Evolutionary conservation across 2,113 vertebrate species (phyloP).

Genomic region (Kryptolebias marmoratus): DNA sequence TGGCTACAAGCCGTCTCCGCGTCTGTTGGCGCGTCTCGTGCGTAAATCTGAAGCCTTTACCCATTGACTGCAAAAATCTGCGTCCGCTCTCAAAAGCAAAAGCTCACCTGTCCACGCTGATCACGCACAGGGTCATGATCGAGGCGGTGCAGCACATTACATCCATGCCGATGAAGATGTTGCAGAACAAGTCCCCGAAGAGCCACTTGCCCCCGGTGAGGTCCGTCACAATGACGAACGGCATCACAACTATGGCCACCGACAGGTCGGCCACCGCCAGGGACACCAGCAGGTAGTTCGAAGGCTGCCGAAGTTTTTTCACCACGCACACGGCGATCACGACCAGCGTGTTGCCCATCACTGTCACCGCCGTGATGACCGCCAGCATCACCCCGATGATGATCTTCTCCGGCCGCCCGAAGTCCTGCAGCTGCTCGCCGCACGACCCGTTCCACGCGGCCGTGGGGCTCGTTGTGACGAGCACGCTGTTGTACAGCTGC

Average conservation of each 20-base stretch:
- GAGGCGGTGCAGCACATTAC: constrained; percentile 87
- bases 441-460: constrained; percentile 80
- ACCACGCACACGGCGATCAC: constrained; percentile 84
- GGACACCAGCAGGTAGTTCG: constrained; percentile 84
- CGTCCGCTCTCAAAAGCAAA: neutral
- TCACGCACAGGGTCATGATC: constrained; percentile 86
- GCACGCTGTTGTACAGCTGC: constrained; percentile 60
- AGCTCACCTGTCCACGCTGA: constrained; percentile 85
- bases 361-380: constrained; percentile 82
- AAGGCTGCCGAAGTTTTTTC: constrained; percentile 85
- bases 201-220: constrained; percentile 85
- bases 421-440: constrained; percentile 76
- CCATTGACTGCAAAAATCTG: neutral
- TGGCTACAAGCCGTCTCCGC: neutral
- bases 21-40: constrained; percentile 11
- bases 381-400: constrained; percentile 82
- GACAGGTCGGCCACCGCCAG: constrained; percentile 84
- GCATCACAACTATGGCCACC: constrained; percentile 84
- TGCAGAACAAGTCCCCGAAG: constrained; percentile 84
- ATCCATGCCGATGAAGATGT: constrained; percentile 86
- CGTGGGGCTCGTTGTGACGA: constrained; percentile 61
- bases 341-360: constrained; percentile 84
- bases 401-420: constrained; percentile 79
- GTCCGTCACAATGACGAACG: constrained; percentile 84
- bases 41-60: constrained; percentile 23